Percentiles rank a stretch among this genome's conserved stretches.
phyloP scores from a whole-genome alignment of 2,113 vertebrate genomes.

The Albula glossodonta region DNA sequence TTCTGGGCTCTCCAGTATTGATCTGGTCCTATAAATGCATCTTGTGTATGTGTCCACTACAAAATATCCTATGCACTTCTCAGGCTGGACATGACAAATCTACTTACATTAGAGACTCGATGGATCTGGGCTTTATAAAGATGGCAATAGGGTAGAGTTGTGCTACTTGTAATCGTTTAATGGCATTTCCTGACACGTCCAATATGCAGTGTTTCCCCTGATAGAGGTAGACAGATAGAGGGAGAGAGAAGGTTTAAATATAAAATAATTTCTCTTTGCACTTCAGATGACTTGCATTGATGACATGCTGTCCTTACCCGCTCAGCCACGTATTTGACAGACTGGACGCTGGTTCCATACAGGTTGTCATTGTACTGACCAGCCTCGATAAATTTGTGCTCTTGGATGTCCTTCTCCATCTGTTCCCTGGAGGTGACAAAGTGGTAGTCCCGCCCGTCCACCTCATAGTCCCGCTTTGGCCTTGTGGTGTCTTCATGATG shows the following conservation, averaged over 20 bases:
- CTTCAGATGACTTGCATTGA: not conserved
- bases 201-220: conserved; percentile 98
- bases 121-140: conserved; percentile 94
- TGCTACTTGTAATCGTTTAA: conserved; percentile 97
- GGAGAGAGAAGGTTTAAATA: not conserved
- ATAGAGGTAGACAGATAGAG: conserved; percentile 49
- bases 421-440: conserved; percentile 94
- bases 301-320: conserved; percentile 73
- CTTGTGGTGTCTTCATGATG: conserved; percentile 85
- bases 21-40: not conserved
- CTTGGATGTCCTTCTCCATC: conserved; percentile 98
- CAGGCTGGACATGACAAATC: not conserved
- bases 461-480: conserved; percentile 90
- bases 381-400: conserved; percentile 98
- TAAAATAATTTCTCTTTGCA: not conserved
- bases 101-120: conserved; percentile 94
- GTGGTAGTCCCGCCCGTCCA: conserved; percentile 94
- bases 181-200: conserved; percentile 97
- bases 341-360: conserved; percentile 95
- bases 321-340: conserved; percentile 95
- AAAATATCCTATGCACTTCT: not conserved
- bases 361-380: conserved; percentile 98
- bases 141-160: conserved; percentile 97
- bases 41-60: not conserved
- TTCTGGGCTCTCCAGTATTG: not conserved